A percentile compares a stretch with the other conserved stretches of the same genome.
These are phyloP conservation scores for Habrosyne pyritoides DNA, from an alignment of 2,888 invertebrate genomes.

Conservation along the genomic window DNA sequence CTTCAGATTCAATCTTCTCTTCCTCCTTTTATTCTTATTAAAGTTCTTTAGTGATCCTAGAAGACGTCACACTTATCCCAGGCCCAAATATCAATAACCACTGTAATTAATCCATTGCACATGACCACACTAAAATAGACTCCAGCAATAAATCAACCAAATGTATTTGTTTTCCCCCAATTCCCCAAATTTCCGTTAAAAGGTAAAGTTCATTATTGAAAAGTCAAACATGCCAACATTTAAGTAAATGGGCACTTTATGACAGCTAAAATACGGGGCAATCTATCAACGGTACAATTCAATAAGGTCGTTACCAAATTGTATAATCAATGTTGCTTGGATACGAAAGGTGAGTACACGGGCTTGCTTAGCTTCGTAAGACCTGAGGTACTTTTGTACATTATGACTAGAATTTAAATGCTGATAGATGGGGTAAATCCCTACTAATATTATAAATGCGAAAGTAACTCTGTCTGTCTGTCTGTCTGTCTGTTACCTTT, in stretches of 20 bases:
- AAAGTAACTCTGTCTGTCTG: no score
- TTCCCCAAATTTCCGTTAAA: not conserved
- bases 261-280: slow-evolving; percentile 12
- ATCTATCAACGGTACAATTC: slow-evolving; percentile 30
- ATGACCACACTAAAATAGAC: not conserved
- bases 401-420: no score
- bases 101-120: not conserved
- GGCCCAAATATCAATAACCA: no score
- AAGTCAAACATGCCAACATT: slow-evolving; percentile 1
- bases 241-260: slow-evolving; percentile 1
- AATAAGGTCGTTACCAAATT: slow-evolving; percentile 22
- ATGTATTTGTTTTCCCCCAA: not conserved
- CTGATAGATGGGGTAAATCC: no score
- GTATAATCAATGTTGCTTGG: slow-evolving; percentile 31
- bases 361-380: not conserved
- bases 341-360: not conserved
- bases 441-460: no score
- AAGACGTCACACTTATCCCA: no score
- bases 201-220: not conserved
- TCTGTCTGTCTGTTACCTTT: no score
- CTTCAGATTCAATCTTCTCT: no score
- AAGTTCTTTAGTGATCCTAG: no score
- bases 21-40: no score
- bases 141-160: not conserved
- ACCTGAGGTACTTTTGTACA: no score